Evolutionary conservation across 1,140 invertebrate genomes (phyloP).

Genomic region (Sesamia nonagrioides): DNA sequence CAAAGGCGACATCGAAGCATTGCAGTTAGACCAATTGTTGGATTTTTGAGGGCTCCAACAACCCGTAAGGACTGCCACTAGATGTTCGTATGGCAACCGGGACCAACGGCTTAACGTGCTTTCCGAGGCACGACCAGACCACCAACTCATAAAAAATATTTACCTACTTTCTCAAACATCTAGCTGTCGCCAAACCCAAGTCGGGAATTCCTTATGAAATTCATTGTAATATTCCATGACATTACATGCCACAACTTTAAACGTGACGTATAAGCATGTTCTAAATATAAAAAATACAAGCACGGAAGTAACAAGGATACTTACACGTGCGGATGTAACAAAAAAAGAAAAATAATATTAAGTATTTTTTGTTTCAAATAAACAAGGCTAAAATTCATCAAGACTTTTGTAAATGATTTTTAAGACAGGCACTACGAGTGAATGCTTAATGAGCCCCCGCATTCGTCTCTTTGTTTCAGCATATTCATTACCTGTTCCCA

Average conservation of each 20-base stretch:
- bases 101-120: no score
- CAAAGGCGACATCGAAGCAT: no score
- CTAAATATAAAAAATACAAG: background rate
- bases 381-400: conserved; percentile 67
- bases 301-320: background rate
- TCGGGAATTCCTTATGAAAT: conserved; percentile 34
- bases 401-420: conserved; percentile 77
- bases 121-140: no score
- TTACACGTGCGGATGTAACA: conserved; percentile 10
- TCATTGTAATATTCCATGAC: background rate
- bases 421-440: conserved; percentile 74
- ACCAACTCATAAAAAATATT: conserved; percentile 37
- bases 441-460: conserved; percentile 81
- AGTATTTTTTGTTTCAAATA: conserved; percentile 57
- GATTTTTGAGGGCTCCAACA: no score
- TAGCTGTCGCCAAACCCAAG: conserved; percentile 45
- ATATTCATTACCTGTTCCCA: conserved; percentile 82
- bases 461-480: conserved; percentile 78
- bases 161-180: conserved; percentile 30
- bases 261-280: no score
- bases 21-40: no score
- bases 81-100: no score
- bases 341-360: conserved; percentile 45
- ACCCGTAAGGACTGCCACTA: no score
- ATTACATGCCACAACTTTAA: conserved; percentile 10